Percentiles rank a stretch among this genome's conserved stretches.
Conservation (phyloP, 2,113 vertebrate species). For the Anguilla japonica region DNA sequence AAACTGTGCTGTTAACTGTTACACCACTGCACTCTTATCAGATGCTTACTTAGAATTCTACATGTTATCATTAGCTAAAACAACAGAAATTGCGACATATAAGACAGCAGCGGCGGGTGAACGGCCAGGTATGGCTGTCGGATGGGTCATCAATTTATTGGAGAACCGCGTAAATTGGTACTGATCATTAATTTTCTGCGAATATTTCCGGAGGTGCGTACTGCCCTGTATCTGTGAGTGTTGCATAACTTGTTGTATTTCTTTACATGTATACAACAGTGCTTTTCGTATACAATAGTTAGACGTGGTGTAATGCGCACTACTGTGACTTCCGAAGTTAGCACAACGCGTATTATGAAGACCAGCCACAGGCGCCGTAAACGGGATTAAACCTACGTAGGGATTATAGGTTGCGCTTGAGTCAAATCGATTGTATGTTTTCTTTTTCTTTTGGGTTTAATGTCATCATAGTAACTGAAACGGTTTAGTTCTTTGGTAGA, state of each 20-base stretch:
- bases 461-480: too few relatives aligned
- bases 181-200: background rate
- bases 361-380: background rate
- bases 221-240: background rate
- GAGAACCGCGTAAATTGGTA: background rate
- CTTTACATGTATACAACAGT: background rate
- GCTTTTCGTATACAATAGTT: background rate
- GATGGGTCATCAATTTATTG: background rate
- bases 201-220: background rate
- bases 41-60: background rate
- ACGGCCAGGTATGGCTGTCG: background rate
- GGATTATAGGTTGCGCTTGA: too few relatives aligned
- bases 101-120: background rate
- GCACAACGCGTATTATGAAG: background rate
- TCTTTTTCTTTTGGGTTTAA: background rate
- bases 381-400: background rate
- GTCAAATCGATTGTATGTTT: background rate
- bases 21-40: background rate
- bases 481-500: too few relatives aligned
- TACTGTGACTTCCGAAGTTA: background rate
- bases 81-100: background rate
- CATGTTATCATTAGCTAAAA: background rate
- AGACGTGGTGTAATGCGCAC: background rate
- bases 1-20: background rate
- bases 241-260: background rate